These are phyloP conservation scores for Luehdorfia chinensis DNA, from an alignment of 1,140 invertebrate genomes.

Conservation along the genomic window DNA sequence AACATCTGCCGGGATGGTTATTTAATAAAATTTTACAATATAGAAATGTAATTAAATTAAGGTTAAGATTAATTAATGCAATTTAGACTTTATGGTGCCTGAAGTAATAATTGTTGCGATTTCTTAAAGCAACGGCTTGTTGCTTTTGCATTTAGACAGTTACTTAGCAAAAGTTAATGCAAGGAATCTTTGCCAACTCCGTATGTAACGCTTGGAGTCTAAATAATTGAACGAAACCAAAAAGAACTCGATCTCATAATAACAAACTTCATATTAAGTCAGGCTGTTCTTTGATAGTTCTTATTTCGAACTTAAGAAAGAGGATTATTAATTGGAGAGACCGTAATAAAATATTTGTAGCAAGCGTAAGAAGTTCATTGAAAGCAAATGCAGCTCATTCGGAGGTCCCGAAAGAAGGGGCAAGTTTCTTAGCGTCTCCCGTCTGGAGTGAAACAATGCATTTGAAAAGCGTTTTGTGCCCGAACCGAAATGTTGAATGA, in stretches of 20 bases:
- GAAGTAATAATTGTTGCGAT: not conserved
- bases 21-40: conserved; percentile 42
- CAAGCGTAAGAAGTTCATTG: conserved; percentile 57
- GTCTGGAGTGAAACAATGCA: conserved; percentile 59
- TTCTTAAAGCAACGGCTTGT: not conserved
- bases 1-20: conserved; percentile 71
- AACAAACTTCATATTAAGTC: conserved; percentile 12
- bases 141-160: conserved; percentile 13
- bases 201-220: conserved; percentile 54
- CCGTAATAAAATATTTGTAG: conserved; percentile 27
- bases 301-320: conserved; percentile 12
- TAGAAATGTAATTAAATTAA: conserved; percentile 26
- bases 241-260: conserved; percentile 44
- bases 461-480: conserved; percentile 63
- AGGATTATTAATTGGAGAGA: conserved; percentile 15
- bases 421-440: conserved; percentile 37
- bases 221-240: conserved; percentile 42
- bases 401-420: conserved; percentile 51
- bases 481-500: conserved; percentile 44
- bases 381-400: conserved; percentile 57
- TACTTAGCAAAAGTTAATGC: not conserved
- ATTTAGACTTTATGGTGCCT: not conserved
- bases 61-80: conserved; percentile 14
- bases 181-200: not conserved
- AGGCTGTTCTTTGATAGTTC: not conserved